Evolutionary conservation across 2,888 invertebrate species (phyloP).

Genomic region (Cryptocephalus primarius): DNA sequence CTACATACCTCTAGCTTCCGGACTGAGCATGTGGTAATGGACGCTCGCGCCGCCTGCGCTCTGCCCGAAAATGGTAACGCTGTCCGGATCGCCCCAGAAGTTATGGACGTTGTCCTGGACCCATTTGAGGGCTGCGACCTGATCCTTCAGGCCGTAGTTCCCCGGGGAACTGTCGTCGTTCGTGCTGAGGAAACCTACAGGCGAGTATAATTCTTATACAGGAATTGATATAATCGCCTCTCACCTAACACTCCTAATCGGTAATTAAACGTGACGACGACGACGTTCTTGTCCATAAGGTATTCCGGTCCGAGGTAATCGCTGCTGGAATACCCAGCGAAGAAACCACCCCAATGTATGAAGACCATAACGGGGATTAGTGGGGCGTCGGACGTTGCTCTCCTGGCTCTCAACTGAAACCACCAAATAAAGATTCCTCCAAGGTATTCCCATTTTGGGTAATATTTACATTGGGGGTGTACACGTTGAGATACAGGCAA

Average conservation of each 20-base stretch:
- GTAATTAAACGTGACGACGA: slow-evolving; percentile 40
- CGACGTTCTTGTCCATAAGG: slow-evolving; percentile 39
- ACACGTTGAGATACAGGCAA: slow-evolving; percentile 41
- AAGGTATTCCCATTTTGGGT: not conserved
- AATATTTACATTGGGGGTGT: slow-evolving; percentile 32
- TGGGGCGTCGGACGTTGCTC: not conserved
- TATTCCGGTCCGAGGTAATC: slow-evolving; percentile 39
- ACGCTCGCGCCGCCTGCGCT: slow-evolving; percentile 38
- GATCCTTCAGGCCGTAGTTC: slow-evolving; percentile 41
- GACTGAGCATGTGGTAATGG: slow-evolving; percentile 38
- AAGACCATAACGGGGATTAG: slow-evolving; percentile 40
- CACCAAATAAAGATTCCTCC: not conserved
- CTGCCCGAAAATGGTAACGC: slow-evolving; percentile 39
- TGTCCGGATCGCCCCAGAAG: slow-evolving; percentile 35
- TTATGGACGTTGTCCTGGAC: slow-evolving; percentile 33
- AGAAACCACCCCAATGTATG: slow-evolving; percentile 43
- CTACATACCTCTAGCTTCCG: slow-evolving; percentile 25
- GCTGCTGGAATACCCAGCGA: slow-evolving; percentile 38
- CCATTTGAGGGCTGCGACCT: slow-evolving; percentile 37
- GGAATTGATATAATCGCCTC: slow-evolving; percentile 1
- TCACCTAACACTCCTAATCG: slow-evolving; percentile 29
- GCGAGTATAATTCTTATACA: not conserved
- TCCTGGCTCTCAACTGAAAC: slow-evolving; percentile 6
- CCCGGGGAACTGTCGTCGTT: slow-evolving; percentile 36
- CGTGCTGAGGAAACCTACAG: slow-evolving; percentile 37